phyloP scores from a whole-genome alignment of 1,140 invertebrate species.

The Bombus haemorrhoidalis region DNA sequence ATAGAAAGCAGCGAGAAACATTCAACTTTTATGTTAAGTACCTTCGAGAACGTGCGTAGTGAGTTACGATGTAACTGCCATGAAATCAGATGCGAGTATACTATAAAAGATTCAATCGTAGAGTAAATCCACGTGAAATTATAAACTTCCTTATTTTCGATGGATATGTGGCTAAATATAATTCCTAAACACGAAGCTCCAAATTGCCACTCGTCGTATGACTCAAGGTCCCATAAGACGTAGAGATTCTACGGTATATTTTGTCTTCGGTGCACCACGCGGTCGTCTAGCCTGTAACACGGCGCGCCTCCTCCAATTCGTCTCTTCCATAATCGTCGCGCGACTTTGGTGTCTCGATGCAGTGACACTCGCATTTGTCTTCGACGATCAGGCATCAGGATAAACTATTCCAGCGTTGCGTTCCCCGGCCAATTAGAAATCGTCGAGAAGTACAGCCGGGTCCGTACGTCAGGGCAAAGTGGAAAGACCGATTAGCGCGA shows the following conservation, averaged over 20 bases:
- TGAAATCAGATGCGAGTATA: too few species aligned
- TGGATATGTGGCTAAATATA: not conserved
- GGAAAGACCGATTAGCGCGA: conserved; percentile 80
- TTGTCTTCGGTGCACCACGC: not conserved
- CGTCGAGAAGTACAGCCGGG: conserved; percentile 45
- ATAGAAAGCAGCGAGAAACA: too few species aligned
- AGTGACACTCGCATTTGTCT: conserved; percentile 65
- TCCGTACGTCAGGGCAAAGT: conserved; percentile 71
- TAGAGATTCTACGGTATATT: not conserved
- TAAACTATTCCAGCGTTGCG: conserved; percentile 23
- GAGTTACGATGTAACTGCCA: too few species aligned
- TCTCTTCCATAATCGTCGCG: conserved; percentile 22
- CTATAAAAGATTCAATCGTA: too few species aligned
- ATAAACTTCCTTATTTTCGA: too few species aligned
- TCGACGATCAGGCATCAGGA: conserved; percentile 64
- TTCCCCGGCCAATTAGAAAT: conserved; percentile 62
- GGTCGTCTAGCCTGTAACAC: not conserved
- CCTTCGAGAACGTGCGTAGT: too few species aligned
- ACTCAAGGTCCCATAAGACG: too few species aligned
- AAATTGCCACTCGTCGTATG: not conserved
- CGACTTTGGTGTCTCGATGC: conserved; percentile 28
- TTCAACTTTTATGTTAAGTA: too few species aligned
- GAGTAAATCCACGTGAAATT: too few species aligned
- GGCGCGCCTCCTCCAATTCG: conserved; percentile 19
- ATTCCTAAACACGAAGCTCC: not conserved